Base-by-base conservation (phyloP, 2,888 invertebrate species). In the Amphipyra berbera region DNA sequence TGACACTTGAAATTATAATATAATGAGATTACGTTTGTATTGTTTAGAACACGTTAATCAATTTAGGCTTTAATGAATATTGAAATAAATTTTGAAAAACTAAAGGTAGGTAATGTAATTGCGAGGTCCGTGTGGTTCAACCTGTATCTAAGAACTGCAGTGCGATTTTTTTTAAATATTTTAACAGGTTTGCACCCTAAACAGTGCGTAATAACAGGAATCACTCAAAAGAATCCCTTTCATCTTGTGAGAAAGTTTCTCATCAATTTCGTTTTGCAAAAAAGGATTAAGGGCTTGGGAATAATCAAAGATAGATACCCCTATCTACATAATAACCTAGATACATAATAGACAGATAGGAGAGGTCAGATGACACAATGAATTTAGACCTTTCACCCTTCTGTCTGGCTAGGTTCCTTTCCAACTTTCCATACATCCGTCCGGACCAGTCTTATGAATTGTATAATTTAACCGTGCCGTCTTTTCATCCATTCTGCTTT, bases 401-500 rank as follows among this genome's bases (percentile, higher is more conserved):
- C 84, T 73, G 77, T 73, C 73, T 74, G 81, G 69, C 67, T 79
- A 81, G 75, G 74, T 68, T 78, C 76, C 79, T 73, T 78, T 81
- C 74, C 68, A 74, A 73, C 73, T 77, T 77, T 84, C 79, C 82
- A 82, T 81, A 84, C 83, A 86, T 83, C 83, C 85, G 87, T 85
- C 84, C 79, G 82, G 88, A 88, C 89, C 85, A 76, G 88, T 89
- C 86, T 85, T 84, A 79, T 85, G 85, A 84, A 88, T 87, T 85
- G 87, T 86, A 87, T 88, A 88, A 90, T 88, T 89, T 87, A 91
- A 89, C 86, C 87, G 85, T 85, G 86, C 84, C 86, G 83, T 84
- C 90, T 89, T 91, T 92, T 91, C 88, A 87, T 86, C 87, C 88
- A 91, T 91, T 91, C 82, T 88, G 73, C 88, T 85, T 90, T 93